Evolutionary conservation across 2,888 invertebrate species (phyloP), one percentile per base, ranked within the genome.

Genomic region (Sycophila texana): DNA sequence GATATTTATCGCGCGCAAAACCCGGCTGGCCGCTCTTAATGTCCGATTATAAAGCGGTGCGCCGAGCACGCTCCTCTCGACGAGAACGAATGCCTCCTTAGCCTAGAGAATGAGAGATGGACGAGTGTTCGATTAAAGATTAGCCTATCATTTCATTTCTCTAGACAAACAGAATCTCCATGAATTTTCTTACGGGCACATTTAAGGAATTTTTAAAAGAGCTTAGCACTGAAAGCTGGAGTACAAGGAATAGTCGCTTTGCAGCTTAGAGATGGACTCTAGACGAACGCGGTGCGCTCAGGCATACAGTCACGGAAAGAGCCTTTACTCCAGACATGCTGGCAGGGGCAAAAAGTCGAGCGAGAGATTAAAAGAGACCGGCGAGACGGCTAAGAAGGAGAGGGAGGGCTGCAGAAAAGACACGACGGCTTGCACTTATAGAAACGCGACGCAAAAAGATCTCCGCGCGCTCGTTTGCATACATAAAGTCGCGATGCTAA

Each of bases 401-500:
- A 10, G 51, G 51, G 51, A 51, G 51, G 14, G 30, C 30, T 4
- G 30, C 30, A 30, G 30, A 30, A 30, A 53, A 66, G 53, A 51
- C 16, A 22, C n/a, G 14, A 47, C 4, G 20, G 51, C 66, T 53
- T 39, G 55, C 73, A 74, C 65, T 61, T 51, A 66, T 49, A 68
- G 68, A 74, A 74, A 74, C 63, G n/a, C 61, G n/a, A 22, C 5
- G 55, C 63, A 63, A 51, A 72, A 68, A 55, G 61, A 57, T 16
- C 20, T 13, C 18, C 7, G 22, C 30, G n/a, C 57, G 74, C 61
- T 74, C 82, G 82, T 82, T 82, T 82, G 82, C 82, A 81, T 81
- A 75, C 77, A 83, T 82, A 80, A 82, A 83, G 82, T 77, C 55
- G 78, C 61, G 74, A 82, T 74, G 80, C 75, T 73, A 68, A 77